Percentiles rank a stretch among this genome's conserved stretches.
These are phyloP conservation scores for Pheosia tremula DNA, from an alignment of 2,888 invertebrate species.

Conservation along the genomic window DNA sequence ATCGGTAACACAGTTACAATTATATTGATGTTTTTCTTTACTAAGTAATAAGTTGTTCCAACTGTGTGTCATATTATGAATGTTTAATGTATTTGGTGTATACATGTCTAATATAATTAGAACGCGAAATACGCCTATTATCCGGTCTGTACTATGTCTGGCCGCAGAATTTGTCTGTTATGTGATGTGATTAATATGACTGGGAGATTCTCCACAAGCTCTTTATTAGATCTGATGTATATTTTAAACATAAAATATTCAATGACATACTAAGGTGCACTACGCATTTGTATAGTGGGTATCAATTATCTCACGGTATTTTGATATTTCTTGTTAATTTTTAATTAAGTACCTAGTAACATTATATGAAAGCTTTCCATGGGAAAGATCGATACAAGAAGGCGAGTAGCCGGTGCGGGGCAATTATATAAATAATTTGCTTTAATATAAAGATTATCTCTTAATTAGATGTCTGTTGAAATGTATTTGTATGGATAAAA, in stretches of 20 bases:
- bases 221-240: neutral
- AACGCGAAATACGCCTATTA: neutral
- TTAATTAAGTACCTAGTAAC: neutral
- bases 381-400: neutral
- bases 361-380: neutral
- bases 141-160: neutral
- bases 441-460: neutral
- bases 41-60: too few species aligned
- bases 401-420: neutral
- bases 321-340: neutral
- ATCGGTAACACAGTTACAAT: neutral
- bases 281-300: neutral
- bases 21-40: neutral
- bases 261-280: neutral
- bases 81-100: too few species aligned
- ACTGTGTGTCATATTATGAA: too few species aligned
- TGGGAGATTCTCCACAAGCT: neutral
- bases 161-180: neutral
- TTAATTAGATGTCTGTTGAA: neutral
- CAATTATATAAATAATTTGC: neutral
- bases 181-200: neutral
- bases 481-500: neutral
- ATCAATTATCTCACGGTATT: neutral
- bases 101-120: neutral
- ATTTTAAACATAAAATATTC: neutral